Base-by-base conservation (phyloP, 1,140 invertebrate species). In the Macrobrachium nipponense region DNA sequence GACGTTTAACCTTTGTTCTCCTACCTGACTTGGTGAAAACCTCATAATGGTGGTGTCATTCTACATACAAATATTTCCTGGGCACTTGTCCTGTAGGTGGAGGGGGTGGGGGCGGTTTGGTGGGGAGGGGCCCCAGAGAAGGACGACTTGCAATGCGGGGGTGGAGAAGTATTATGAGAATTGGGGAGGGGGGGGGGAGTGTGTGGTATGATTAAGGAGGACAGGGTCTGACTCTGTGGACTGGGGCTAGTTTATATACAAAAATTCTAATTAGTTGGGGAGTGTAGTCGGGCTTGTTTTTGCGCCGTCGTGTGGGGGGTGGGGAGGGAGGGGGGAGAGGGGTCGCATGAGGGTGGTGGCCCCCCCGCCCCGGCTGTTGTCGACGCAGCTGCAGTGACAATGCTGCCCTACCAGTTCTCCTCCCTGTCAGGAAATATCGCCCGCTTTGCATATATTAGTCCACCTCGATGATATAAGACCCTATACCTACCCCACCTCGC, bases 201-300 rank as follows among this genome's bases (percentile, higher is more conserved):
- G 51, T 5, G 51, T 8, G 51, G n/a, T n/a, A n/a, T n/a, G n/a
- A n/a, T n/a, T n/a, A n/a, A n/a, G 51, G 51, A 51, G 51, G 51
- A 51, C 51, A 51, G 7, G 5, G 51, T 5, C 51, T 51, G 12
- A 51, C 51, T 36, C 27, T 10, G 51, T 51, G 51, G 51, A 51
- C 51, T n/a, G 51, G 51, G 60, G 36, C 82, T 83, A 64, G 82
- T 83, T 83, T 83, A 83, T 83, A 83, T 83, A 83, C 82, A 83
- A 83, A 77, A 83, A 83, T 83, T 83, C 82, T 83, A 83, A 83
- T 83, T 83, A 83, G 82, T 83, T 77, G 82, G 68, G 51, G 61
- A 76, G 82, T 62, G 72, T 83, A 76, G 82, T 77, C 58, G 62
- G 82, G 76, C 82, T 60, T 76, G 82, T 83, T 83, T 83, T 83